Conservation (phyloP, 2,797 vertebrate species). For the Melanotaenia trifasciata region DNA sequence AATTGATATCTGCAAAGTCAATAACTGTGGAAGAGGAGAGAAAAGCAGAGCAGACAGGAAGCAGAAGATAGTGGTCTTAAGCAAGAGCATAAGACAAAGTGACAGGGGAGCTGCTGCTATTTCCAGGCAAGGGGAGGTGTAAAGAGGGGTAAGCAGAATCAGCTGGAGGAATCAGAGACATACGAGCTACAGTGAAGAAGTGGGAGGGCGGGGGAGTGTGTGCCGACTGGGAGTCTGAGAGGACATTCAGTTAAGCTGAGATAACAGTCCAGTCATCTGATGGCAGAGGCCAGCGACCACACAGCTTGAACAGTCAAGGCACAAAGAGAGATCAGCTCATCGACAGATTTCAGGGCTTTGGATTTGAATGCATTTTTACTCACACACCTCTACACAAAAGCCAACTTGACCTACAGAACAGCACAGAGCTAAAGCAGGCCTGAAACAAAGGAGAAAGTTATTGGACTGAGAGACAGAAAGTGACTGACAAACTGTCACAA, state of each 20-base stretch:
- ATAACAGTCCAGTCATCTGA: slow-evolving; percentile 79
- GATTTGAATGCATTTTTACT: slow-evolving; percentile 99
- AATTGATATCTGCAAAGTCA: slow-evolving; percentile 85
- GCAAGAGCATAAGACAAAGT: slow-evolving; percentile 61
- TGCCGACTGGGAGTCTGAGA: slow-evolving; percentile 53
- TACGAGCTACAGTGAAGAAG: slow-evolving; percentile 44
- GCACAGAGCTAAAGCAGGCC: slow-evolving; percentile 82
- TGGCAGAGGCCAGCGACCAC: slow-evolving; percentile 79
- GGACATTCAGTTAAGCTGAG: slow-evolving; percentile 66
- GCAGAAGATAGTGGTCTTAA: slow-evolving; percentile 78
- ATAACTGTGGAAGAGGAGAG: slow-evolving; percentile 85
- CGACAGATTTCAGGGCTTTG: slow-evolving; percentile 84
- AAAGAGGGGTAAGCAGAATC: slow-evolving; percentile 34
- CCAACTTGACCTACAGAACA: slow-evolving; percentile 84
- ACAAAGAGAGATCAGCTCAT: slow-evolving; percentile 74
- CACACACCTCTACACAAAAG: slow-evolving; percentile 94
- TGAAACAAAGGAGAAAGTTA: slow-evolving; percentile 85
- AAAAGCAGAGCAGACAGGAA: slow-evolving; percentile 81
- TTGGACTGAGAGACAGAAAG: slow-evolving; percentile 77
- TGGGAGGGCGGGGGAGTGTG: slow-evolving; percentile 35
- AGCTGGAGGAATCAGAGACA: slow-evolving; percentile 56
- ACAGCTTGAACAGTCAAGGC: slow-evolving; percentile 73
- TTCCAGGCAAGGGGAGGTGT: slow-evolving; percentile 79
- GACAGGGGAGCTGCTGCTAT: slow-evolving; percentile 86
- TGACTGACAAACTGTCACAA: slow-evolving; percentile 61